Percentiles rank a stretch among this genome's conserved stretches.
These are phyloP conservation scores for Escarpia spicata DNA, from an alignment of 2,888 invertebrate genomes.

Conservation along the genomic window DNA sequence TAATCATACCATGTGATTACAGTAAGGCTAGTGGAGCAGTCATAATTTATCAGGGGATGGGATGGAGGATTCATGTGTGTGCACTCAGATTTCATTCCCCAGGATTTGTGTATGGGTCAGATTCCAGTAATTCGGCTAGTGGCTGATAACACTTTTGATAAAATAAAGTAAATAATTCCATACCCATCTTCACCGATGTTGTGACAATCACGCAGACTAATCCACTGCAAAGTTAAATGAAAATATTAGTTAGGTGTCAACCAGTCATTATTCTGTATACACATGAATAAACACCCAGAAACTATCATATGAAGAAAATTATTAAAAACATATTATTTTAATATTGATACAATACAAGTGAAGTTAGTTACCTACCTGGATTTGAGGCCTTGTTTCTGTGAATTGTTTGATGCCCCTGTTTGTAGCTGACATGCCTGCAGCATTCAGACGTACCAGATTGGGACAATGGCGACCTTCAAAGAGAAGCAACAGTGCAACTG, in stretches of 20 bases:
- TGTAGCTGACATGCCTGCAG: neutral
- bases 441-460: neutral
- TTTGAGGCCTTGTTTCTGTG: neutral
- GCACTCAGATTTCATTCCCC: no score
- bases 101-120: no score
- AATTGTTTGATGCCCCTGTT: neutral
- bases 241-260: neutral
- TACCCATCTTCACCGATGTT: conserved; percentile 12
- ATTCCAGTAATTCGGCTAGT: no score
- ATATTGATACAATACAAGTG: neutral
- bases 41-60: no score
- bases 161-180: neutral
- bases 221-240: conserved; percentile 1
- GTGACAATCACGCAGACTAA: conserved; percentile 10
- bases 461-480: neutral
- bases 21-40: no score
- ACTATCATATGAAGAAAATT: neutral
- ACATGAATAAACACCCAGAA: neutral
- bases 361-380: neutral
- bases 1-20: no score
- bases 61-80: no score
- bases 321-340: neutral
- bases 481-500: neutral
- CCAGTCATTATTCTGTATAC: neutral
- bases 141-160: neutral